Evolutionary conservation across 92 coral and sea anemone species (phyloP).

Genomic region (Epizoanthus fatuus): DNA sequence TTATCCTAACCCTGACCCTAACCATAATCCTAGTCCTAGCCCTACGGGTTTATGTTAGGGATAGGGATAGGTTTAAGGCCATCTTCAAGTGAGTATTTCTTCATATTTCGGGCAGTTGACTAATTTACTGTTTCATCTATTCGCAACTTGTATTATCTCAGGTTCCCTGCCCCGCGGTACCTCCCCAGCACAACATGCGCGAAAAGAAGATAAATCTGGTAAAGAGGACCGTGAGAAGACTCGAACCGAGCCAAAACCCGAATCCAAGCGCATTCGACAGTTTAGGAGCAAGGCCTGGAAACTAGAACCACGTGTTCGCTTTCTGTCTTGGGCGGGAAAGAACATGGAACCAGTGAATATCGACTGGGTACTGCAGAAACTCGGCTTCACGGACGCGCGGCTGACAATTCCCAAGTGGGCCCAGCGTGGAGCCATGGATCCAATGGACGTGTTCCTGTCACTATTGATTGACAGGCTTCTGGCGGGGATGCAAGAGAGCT

Average conservation of each 20-base stretch:
- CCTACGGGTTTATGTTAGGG: too few species aligned
- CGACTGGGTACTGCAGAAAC: conserved; percentile 98
- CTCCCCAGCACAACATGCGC: conserved; percentile 73
- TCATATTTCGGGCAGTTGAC: too few species aligned
- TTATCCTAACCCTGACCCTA: not conserved
- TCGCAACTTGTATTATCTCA: conserved; percentile 7
- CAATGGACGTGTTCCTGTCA: conserved; percentile 95
- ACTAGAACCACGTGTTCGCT: conserved; percentile 96
- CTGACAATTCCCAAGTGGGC: conserved; percentile 99
- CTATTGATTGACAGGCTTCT: conserved; percentile 90
- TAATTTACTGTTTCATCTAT: not conserved
- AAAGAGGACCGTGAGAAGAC: conserved; percentile 91
- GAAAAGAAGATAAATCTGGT: conserved; percentile 55
- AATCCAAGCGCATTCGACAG: conserved; percentile 94
- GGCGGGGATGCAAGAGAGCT: conserved; percentile 92
- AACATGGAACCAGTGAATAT: conserved; percentile 98
- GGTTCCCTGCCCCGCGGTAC: conserved; percentile 90
- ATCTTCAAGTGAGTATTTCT: too few species aligned
- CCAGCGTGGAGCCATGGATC: conserved; percentile 99
- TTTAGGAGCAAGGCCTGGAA: conserved; percentile 98
- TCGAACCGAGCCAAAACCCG: conserved; percentile 80
- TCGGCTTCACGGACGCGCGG: conserved; percentile 97
- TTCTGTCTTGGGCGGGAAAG: conserved; percentile 99
- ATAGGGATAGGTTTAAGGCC: too few species aligned
- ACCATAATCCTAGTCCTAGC: too few species aligned